A percentile compares a stretch with the other conserved stretches of the same genome.
Evolutionary conservation across 2,113 vertebrate species (phyloP).

Genomic region (Neolamprologus devosi): DNA sequence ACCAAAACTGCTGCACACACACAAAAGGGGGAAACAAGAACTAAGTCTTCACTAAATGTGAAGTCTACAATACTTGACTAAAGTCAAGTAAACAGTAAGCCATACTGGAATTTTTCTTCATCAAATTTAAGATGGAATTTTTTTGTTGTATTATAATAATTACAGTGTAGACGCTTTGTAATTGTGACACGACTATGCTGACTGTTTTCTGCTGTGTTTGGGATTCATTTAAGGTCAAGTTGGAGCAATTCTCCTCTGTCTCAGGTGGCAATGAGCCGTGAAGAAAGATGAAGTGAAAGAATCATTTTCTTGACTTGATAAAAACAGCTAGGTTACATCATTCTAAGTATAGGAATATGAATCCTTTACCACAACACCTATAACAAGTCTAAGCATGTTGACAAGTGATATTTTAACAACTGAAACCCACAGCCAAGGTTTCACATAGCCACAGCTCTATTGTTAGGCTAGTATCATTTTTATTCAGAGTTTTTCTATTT

Average conservation of each 20-base stretch:
- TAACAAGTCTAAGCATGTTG: not conserved
- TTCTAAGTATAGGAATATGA: not conserved
- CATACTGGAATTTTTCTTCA: not conserved
- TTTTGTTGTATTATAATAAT: not conserved
- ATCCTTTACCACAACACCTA: not conserved
- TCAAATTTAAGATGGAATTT: not conserved
- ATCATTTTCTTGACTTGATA: not conserved
- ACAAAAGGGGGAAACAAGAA: not conserved
- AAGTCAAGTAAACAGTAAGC: not conserved
- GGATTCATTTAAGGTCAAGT: not conserved
- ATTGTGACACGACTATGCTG: not conserved
- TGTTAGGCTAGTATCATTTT: not conserved
- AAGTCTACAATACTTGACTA: not conserved
- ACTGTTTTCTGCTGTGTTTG: not conserved
- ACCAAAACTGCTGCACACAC: not conserved
- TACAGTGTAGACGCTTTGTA: rapidly evolving
- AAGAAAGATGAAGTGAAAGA: not conserved
- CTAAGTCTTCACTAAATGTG: not conserved
- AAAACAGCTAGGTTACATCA: not conserved
- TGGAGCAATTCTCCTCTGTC: not conserved
- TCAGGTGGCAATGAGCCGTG: not conserved
- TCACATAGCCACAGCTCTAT: not conserved
- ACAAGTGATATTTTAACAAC: not conserved
- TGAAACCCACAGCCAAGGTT: not conserved
- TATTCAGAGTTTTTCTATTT: not conserved